Evolutionary conservation across 2,113 vertebrate species (phyloP), one percentile per base, ranked within the genome.

Genomic region (Pelvicachromis taeniatus): DNA sequence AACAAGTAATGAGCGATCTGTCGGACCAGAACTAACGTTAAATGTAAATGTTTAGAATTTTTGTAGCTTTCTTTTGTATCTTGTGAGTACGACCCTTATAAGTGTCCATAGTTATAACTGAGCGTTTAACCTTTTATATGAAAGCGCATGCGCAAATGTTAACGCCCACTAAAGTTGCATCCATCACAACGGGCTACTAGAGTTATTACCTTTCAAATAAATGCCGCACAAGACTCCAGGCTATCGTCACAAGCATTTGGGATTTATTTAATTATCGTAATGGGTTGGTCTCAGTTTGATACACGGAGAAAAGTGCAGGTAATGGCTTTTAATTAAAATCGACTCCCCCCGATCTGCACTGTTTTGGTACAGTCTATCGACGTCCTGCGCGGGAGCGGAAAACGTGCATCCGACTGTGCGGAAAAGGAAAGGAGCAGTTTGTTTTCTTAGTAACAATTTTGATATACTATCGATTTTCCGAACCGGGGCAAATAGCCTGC

Each of bases 331-430:
- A 2, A 42, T n/a, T 23, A 56, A 68, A 73, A 52, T 9, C 4
- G 6, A 56, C 35, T 2, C 31, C n/a, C 85, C 77, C 73, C 81
- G 3, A 35, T 4, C 6, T 19, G 5, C 2, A 10, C 2, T 11
- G 19, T 10, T 40, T 75, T 95, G 93, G 95, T 95, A 89, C 81
- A 63, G 81, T 63, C 95, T 8, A 23, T 5, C 45, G 86, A 88
- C 90, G 93, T 91, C 81, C 83, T 90, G 93, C 87, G 93, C 94
- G 94, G 94, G 95, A 95, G 91, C 80, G 88, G 91, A 93, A 92
- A 94, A 88, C 91, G 91, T 94, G 94, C 84, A 23, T 68, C 65
- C 9, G 70, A 80, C 53, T 81, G 55, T 81, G 58, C 50, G 85
- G 83, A 83, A 85, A 89, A 89, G 85, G 80, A 81, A 85, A 89